Base-by-base conservation (phyloP, 2,797 vertebrate species). In the Emydoidea blandingii region DNA sequence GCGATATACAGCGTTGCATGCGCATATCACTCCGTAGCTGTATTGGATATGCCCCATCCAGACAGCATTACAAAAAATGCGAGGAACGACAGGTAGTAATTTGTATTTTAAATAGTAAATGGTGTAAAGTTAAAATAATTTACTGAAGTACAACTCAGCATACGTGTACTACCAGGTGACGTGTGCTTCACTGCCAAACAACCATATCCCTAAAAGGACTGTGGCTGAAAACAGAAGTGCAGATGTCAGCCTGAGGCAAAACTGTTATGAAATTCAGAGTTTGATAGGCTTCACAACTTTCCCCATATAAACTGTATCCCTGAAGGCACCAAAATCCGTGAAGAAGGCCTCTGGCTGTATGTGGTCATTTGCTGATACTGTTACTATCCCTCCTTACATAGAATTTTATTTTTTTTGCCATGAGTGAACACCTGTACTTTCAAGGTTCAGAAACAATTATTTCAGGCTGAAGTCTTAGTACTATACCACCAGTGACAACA, bases 31-130 rank as follows among this genome's bases (percentile, higher is more conserved):
- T 86, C 62, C 5, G 0, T 68, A 93, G 52, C 93, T 94, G 85
- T 94, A 88, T 91, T 89, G 92, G 86, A 87, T 91, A 93, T 85
- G 90, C 78, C 80, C 90, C 79, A 81, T 88, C 83, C 91, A 62
- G 74, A 74, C 74, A 95, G 82, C 82, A 19, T 90, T 84, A 44
- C 44, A 94, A 47, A 41, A 31, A 27, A 31, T 15, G 25, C 12
- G 4, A 78, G 74, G 41, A 83, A 85, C 80, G 92, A 1, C 16
- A 88, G 62, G 1, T 57, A 93, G 27, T 2, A 31, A 91, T 0
- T 1, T 76, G 2, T 31, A 79, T 86, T 94, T 34, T 25, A 81
- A 87, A 93, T 80, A 37, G 85, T 37, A 92, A 92, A 76, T 59
- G 19, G 86, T 65, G n/a, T 53, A 44, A 72, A 65, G 78, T 86